Evolutionary conservation across 2,113 vertebrate genomes (phyloP).

Genomic region (Entomyzon cyanotis): DNA sequence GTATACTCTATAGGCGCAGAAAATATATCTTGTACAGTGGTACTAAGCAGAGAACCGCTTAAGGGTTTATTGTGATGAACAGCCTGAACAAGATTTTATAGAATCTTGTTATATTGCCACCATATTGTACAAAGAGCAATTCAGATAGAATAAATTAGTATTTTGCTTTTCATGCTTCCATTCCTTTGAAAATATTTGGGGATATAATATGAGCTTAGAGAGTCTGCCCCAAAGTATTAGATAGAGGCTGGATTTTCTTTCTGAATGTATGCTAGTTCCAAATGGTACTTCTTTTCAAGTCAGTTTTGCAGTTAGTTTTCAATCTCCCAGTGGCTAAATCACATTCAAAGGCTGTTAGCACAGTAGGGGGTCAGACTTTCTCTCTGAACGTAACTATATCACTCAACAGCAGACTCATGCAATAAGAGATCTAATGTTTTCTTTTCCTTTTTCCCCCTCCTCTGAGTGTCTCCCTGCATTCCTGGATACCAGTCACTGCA

Average conservation of each 20-base stretch:
- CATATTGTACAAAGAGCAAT: constrained; percentile 25
- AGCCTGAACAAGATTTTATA: neutral
- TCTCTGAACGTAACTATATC: constrained; percentile 65
- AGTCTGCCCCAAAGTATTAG: constrained; percentile 36
- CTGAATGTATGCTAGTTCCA: constrained; percentile 51
- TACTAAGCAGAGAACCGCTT: neutral
- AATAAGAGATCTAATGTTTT: constrained; percentile 60
- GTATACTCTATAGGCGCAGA: neutral
- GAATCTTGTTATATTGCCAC: constrained; percentile 19
- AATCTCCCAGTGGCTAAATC: constrained; percentile 59
- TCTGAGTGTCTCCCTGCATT: constrained; percentile 54
- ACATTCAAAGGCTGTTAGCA: constrained; percentile 69
- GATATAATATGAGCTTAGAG: constrained; percentile 40
- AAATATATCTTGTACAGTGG: neutral
- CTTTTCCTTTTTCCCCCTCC: constrained; percentile 12
- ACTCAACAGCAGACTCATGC: constrained; percentile 70
- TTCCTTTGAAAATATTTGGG: constrained; percentile 61
- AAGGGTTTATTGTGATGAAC: neutral
- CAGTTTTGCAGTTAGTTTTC: constrained; percentile 63
- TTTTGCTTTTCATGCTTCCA: constrained; percentile 43
- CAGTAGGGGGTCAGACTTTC: constrained; percentile 61
- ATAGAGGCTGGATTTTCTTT: constrained; percentile 56
- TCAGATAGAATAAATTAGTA: constrained; percentile 60
- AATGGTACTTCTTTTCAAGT: constrained; percentile 66
- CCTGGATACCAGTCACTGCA: constrained; percentile 55